phyloP scores from a whole-genome alignment of 1,140 invertebrate genomes.

The Lordiphosa mommai region DNA sequence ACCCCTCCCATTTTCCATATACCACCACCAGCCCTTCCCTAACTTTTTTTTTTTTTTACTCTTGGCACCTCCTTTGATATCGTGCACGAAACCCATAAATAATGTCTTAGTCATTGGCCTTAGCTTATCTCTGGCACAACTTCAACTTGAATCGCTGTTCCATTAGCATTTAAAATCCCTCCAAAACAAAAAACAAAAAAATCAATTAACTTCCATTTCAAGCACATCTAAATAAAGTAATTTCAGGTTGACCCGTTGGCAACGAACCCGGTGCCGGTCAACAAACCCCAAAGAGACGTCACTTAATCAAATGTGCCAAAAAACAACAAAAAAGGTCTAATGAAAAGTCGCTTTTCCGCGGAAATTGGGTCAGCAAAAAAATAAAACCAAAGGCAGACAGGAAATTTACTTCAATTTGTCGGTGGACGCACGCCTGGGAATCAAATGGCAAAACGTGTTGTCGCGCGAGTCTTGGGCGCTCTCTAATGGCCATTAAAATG shows the following conservation, averaged over 20 bases:
- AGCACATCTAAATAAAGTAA: slow-evolving; percentile 45
- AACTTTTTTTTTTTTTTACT: neutral
- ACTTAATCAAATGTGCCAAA: slow-evolving; percentile 62
- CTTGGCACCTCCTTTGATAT: slow-evolving; percentile 1
- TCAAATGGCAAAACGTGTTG: slow-evolving; percentile 72
- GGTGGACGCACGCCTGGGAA: slow-evolving; percentile 39
- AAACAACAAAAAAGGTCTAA: slow-evolving; percentile 46
- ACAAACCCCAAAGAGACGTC: slow-evolving; percentile 24
- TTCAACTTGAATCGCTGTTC: neutral
- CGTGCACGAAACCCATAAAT: slow-evolving; percentile 1
- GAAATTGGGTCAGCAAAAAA: slow-evolving; percentile 63
- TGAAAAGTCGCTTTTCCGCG: slow-evolving; percentile 71
- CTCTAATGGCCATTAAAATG: neutral
- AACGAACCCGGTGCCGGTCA: slow-evolving; percentile 12
- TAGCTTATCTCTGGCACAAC: slow-evolving; percentile 3
- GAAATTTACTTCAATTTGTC: slow-evolving; percentile 71
- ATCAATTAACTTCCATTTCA: slow-evolving; percentile 48
- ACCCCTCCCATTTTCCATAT: too few species aligned
- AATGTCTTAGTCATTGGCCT: slow-evolving; percentile 3
- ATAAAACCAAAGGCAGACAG: slow-evolving; percentile 35
- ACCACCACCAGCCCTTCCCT: too few species aligned
- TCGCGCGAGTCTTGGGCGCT: slow-evolving; percentile 20
- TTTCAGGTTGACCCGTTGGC: slow-evolving; percentile 28
- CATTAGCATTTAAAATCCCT: slow-evolving; percentile 29
- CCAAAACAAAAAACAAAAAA: slow-evolving; percentile 16